Base-by-base conservation (phyloP, 2,888 invertebrate genomes). In the Erebia aethiops region DNA sequence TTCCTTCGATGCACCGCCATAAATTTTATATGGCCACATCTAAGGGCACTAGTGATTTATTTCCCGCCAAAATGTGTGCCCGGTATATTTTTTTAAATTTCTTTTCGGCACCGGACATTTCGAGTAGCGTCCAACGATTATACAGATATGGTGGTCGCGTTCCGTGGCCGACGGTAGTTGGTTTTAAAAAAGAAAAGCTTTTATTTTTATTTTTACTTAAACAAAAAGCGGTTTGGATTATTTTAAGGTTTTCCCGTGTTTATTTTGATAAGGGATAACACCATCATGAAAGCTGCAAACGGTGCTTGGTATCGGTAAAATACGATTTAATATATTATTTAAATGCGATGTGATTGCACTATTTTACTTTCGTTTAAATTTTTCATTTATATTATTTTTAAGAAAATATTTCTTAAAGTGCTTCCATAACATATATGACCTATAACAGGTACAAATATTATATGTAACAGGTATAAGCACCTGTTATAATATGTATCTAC, bases 41-140 rank as follows among this genome's bases (percentile, higher is more conserved):
- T 87, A 87, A 87, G 82, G 83, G 75, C 73, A 73, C 78, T 78
- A 83, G 89, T 91, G 92, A 93, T 93, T 93, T 92, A 93, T 92
- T 88, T 83, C 91, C 92, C 84, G 92, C 92, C 91, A 92, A 93
- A 92, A 91, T 88, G 87, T 92, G 91, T 91, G 89, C 82, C 85
- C 82, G 82, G 84, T 84, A 79, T 86, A 85, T 85, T 84, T 88
- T 81, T 79, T 80, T 81, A 76, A 74, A 80, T 78, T 83, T 83
- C 80, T 81, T 84, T 89, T 87, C 82, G 82, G 87, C 86, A 87
- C 89, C 86, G 89, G 87, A 88, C 88, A 84, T 86, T 90, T 88
- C 87, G 91, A 87, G 92, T 92, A 91, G 91, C 91, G 89, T 87
- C 88, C 83, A 81, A 87, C 90, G 92, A 92, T 93, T 87, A 84